Evolutionary conservation across 2,797 vertebrate genomes (phyloP).

Genomic region (Pseudomugil gertrudae): DNA sequence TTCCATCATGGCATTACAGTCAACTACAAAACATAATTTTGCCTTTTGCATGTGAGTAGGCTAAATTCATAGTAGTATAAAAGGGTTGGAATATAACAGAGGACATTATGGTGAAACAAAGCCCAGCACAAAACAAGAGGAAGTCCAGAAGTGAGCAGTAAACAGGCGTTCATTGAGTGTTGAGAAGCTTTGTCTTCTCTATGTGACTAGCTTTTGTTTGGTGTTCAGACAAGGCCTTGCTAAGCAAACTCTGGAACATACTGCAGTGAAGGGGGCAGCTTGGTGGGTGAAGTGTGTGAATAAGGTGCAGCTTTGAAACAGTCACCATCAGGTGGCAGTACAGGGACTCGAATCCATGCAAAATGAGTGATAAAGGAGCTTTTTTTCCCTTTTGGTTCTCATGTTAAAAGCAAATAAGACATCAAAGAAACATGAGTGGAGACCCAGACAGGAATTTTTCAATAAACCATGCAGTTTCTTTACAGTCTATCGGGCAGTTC

Average conservation of each 20-base stretch:
- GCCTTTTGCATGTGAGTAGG: conserved; percentile 9
- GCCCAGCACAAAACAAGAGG: conserved; percentile 37
- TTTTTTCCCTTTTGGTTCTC: conserved; percentile 20
- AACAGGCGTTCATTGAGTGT: conserved; percentile 51
- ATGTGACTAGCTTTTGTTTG: conserved; percentile 56
- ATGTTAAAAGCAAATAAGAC: conserved; percentile 39
- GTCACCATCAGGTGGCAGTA: conserved; percentile 53
- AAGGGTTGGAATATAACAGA: conserved; percentile 37
- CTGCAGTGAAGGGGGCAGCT: conserved; percentile 28
- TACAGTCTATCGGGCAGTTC: conserved; percentile 34
- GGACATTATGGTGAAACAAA: conserved; percentile 46
- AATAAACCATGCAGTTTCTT: conserved; percentile 48
- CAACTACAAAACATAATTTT: conserved; percentile 15
- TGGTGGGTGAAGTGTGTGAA: conserved; percentile 6
- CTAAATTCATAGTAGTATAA: conserved; percentile 9
- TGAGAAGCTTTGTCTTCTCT: conserved; percentile 55
- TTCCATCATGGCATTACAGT: not conserved
- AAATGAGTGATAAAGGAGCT: not conserved
- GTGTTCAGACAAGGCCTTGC: conserved; percentile 53
- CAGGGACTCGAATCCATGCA: conserved; percentile 31
- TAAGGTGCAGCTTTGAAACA: conserved; percentile 10
- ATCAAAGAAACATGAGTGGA: conserved; percentile 26
- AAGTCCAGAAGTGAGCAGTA: conserved; percentile 30
- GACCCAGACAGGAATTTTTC: conserved; percentile 54
- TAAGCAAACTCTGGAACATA: conserved; percentile 71